A percentile compares a stretch with the other conserved stretches of the same genome.
phyloP scores from a whole-genome alignment of 2,888 invertebrate species.

The Luperina nickerlii region DNA sequence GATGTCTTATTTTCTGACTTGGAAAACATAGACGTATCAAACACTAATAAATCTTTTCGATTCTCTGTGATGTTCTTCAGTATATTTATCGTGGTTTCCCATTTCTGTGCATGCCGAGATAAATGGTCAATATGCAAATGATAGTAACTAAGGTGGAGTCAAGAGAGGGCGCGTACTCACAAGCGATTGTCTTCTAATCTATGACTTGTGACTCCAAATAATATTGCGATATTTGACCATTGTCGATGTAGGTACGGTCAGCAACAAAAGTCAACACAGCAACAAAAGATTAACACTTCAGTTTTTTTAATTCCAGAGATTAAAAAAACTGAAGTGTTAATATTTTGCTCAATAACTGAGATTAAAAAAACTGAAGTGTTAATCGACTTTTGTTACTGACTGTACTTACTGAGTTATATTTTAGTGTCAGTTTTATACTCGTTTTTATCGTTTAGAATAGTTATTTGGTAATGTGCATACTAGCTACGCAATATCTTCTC shows the following conservation, averaged over 20 bases:
- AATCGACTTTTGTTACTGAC: no score
- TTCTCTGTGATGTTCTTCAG: not conserved
- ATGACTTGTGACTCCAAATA: slow-evolving; percentile 25
- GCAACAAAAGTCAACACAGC: no score
- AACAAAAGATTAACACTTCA: no score
- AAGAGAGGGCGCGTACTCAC: slow-evolving; percentile 6
- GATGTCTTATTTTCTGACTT: not conserved
- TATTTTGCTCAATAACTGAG: no score
- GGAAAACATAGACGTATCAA: not conserved
- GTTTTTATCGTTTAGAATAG: not conserved
- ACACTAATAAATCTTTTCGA: no score
- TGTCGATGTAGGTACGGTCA: slow-evolving; percentile 11
- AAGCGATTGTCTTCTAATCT: slow-evolving; percentile 41
- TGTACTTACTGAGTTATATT: not conserved
- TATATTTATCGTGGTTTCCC: not conserved
- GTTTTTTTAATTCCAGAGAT: no score
- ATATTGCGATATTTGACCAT: slow-evolving; percentile 26
- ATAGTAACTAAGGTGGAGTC: slow-evolving; percentile 10
- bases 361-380: no score
- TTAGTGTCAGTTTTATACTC: slow-evolving; percentile 12
- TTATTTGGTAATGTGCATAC: not conserved
- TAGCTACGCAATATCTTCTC: no score
- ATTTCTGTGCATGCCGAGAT: not conserved
- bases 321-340: no score
- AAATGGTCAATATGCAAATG: slow-evolving; percentile 21